Evolutionary conservation across 2,797 vertebrate genomes (phyloP), one percentile per base, ranked within the genome.

Genomic region (Rhadinocentrus ornatus): DNA sequence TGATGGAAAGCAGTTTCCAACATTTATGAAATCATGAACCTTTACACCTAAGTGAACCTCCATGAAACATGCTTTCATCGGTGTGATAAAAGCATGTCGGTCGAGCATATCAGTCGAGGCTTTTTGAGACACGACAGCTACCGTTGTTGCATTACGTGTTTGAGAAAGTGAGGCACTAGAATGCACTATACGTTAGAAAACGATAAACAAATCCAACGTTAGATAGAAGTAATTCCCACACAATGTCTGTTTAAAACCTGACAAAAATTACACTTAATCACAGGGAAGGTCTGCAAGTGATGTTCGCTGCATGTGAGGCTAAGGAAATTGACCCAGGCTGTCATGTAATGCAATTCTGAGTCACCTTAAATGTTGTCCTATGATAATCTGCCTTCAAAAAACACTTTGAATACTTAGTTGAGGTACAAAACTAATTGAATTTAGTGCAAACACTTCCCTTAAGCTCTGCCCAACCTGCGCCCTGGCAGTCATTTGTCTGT

Each of bases 371-470:
- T 37, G 16, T 31, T 41, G 60, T 48, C 32, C 22, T 34, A 31
- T 18, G 54, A 62, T 62, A 86, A 75, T 86, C 69, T 67, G 62
- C 86, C 86, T 83, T 86, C 68, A 72, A 84, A 77, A 81, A 84
- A 90, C 80, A 83, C 34, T 0, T 37, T 27, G 16, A 68, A 50
- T 31, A 15, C 57, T 0, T 41, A 71, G 52, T 57, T 41, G 13
- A 13, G 2, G 39, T 68, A 80, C 75, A 83, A 83, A 71, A 66
- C 71, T 78, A 77, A 83, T 75, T 79, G 74, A 76, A 76, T 85
- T 75, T 1, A 66, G 72, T 50, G 76, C 84, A 85, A 88, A 83
- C 74, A 79, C 62, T 64, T 50, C 16, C 12, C 22, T 18, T 41
- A 7, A 67, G 75, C 72, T 71, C 7, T 44, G 73, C 73, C 75